Percentiles rank a stretch among this genome's conserved stretches.
phyloP scores from a whole-genome alignment of 2,888 invertebrate genomes.

The Kuschelorhynchus macadamiae region DNA sequence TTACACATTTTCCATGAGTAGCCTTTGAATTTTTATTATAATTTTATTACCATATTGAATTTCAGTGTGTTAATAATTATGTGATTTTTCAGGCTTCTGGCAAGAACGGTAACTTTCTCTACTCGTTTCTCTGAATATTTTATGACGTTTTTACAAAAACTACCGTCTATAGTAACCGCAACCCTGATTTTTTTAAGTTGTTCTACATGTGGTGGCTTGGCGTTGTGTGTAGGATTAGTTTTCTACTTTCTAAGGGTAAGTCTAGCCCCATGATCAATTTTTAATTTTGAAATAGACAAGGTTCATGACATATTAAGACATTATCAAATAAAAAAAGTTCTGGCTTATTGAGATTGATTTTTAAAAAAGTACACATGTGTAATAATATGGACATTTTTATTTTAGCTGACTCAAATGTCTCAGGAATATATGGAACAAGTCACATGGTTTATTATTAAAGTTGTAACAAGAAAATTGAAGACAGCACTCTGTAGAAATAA shows the following conservation, averaged over 20 bases:
- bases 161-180: conserved; percentile 79
- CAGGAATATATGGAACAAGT: conserved; percentile 80
- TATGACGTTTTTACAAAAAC: conserved; percentile 76
- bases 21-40: no score
- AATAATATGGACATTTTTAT: no score
- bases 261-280: neutral
- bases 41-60: conserved; percentile 1
- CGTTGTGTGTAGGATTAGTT: conserved; percentile 75
- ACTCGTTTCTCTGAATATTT: conserved; percentile 74
- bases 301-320: no score
- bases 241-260: conserved; percentile 80
- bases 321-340: no score
- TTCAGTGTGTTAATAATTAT: neutral
- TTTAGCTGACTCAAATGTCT: conserved; percentile 81
- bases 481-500: conserved; percentile 50
- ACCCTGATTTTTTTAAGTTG: conserved; percentile 76
- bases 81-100: conserved; percentile 68
- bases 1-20: no score
- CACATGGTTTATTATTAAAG: conserved; percentile 61
- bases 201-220: conserved; percentile 82
- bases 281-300: neutral
- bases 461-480: conserved; percentile 58
- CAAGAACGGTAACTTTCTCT: conserved; percentile 69
- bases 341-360: no score
- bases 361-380: no score